These are phyloP conservation scores for Pantelozetes paolii DNA, from an alignment of 2,888 invertebrate species.

Conservation along the genomic window DNA sequence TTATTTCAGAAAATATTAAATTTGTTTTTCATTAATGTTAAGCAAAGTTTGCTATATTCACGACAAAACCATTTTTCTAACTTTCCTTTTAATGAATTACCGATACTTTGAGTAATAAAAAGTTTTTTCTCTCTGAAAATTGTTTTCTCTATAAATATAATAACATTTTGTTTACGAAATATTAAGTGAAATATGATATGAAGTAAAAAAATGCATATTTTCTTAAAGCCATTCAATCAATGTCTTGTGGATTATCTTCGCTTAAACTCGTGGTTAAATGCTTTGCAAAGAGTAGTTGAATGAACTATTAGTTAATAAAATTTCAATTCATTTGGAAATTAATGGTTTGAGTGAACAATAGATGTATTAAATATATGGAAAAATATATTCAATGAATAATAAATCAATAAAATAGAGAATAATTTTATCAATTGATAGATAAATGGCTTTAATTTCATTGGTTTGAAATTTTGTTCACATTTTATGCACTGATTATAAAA, in stretches of 20 bases:
- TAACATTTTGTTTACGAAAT: background rate
- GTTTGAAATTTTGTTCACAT: too few relatives aligned
- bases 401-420: too few relatives aligned
- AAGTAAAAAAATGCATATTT: constrained; percentile 1
- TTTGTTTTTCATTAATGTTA: too few relatives aligned
- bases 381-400: too few relatives aligned
- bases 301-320: background rate
- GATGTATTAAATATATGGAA: too few relatives aligned
- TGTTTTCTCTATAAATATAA: background rate
- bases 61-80: background rate
- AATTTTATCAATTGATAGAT: too few relatives aligned
- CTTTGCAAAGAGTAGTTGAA: background rate
- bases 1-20: too few relatives aligned
- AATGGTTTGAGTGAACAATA: background rate
- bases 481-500: too few relatives aligned
- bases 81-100: background rate
- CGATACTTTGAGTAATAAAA: background rate
- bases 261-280: background rate
- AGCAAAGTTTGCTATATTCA: background rate
- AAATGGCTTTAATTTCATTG: too few relatives aligned
- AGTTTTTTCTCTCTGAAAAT: background rate
- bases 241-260: constrained; percentile 11
- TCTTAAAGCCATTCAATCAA: constrained; percentile 10
- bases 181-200: background rate
- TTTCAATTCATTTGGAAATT: background rate